These are phyloP conservation scores for Cabera pusaria DNA, from an alignment of 2,888 invertebrate species.

Conservation along the genomic window DNA sequence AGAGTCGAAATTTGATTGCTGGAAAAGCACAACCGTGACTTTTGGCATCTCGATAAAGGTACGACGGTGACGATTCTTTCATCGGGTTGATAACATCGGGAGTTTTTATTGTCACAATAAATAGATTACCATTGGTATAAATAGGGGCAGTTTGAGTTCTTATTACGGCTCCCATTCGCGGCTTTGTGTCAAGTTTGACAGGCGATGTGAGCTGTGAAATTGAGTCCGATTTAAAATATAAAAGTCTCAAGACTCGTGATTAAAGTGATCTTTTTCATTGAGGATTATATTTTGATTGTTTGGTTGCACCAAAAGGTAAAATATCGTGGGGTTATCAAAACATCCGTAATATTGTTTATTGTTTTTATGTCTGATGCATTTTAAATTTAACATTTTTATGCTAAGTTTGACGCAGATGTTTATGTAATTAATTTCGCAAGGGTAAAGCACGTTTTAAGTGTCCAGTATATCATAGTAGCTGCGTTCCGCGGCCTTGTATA, in stretches of 20 bases:
- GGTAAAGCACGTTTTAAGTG: too few species aligned
- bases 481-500: too few species aligned
- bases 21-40: slow-evolving; percentile 51
- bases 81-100: slow-evolving; percentile 79
- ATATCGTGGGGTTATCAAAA: slow-evolving; percentile 40
- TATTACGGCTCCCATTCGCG: slow-evolving; percentile 72
- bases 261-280: slow-evolving; percentile 52
- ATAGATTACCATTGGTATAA: slow-evolving; percentile 81
- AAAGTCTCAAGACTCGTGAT: slow-evolving; percentile 73
- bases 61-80: slow-evolving; percentile 79
- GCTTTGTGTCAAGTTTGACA: slow-evolving; percentile 80
- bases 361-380: not conserved
- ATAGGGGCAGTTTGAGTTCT: slow-evolving; percentile 75
- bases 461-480: too few species aligned
- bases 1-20: slow-evolving; percentile 35
- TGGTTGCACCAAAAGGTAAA: slow-evolving; percentile 56
- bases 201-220: slow-evolving; percentile 81
- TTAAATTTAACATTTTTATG: too few species aligned
- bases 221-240: slow-evolving; percentile 78
- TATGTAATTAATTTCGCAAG: too few species aligned
- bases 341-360: slow-evolving; percentile 4
- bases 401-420: too few species aligned
- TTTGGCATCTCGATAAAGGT: slow-evolving; percentile 76
- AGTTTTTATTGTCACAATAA: slow-evolving; percentile 81
- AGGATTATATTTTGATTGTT: slow-evolving; percentile 76